These are phyloP conservation scores for Cochlearius cochlearius DNA, from an alignment of 2,113 vertebrate species.

Conservation along the genomic window DNA sequence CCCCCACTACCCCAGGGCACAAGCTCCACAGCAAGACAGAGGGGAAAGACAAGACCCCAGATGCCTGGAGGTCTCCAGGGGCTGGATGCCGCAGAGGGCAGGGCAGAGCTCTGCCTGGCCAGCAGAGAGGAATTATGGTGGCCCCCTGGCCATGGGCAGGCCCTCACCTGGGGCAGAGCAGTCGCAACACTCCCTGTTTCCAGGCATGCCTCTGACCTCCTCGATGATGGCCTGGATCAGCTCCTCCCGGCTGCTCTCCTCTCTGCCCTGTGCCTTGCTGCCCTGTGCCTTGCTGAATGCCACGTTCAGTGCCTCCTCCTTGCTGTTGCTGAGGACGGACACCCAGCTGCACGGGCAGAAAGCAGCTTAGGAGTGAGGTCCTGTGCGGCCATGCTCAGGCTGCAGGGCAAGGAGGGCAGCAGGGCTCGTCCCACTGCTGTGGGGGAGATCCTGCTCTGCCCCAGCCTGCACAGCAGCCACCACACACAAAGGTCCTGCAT, in stretches of 20 bases:
- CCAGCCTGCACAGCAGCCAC: background rate
- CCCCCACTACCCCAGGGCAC: background rate
- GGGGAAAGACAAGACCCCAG: background rate
- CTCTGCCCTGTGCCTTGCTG: conserved; percentile 27
- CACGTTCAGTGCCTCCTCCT: conserved; percentile 72
- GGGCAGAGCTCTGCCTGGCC: background rate
- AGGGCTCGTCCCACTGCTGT: background rate
- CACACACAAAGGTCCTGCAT: background rate
- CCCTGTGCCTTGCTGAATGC: conserved; percentile 62
- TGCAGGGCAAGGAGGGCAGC: background rate
- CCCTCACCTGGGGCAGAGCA: conserved; percentile 69
- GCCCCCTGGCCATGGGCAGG: background rate
- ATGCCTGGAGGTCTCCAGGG: background rate
- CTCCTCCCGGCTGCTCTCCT: conserved; percentile 67
- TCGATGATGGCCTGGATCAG: conserved; percentile 67
- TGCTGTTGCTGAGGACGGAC: conserved; percentile 76
- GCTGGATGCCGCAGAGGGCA: background rate
- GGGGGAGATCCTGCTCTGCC: background rate
- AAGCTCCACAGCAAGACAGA: background rate
- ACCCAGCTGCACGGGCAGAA: conserved; percentile 67
- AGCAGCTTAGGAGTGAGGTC: background rate
- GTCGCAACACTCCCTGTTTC: conserved; percentile 74
- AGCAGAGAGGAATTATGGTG: rapidly evolving
- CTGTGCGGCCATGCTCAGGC: rapidly evolving
- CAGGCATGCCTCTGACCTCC: conserved; percentile 69